These are phyloP conservation scores for Orthosia cruda DNA, from an alignment of 2,888 invertebrate species.

Conservation along the genomic window DNA sequence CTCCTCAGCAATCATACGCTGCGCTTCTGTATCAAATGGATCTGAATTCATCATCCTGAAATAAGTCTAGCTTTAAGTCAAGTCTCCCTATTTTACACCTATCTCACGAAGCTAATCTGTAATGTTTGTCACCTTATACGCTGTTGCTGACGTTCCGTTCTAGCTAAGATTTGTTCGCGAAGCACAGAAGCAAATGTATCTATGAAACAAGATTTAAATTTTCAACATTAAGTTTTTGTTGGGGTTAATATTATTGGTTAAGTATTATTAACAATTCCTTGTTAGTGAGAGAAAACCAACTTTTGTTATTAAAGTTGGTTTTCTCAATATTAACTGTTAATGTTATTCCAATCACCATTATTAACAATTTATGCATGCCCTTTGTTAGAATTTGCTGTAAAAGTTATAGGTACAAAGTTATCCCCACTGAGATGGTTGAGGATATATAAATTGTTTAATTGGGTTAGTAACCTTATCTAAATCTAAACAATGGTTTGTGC, in stretches of 20 bases:
- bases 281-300: constrained; percentile 10
- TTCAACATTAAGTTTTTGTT: constrained; percentile 52
- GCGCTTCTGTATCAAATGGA: constrained; percentile 99
- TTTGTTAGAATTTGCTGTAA: not conserved
- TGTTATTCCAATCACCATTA: constrained; percentile 14
- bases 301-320: constrained; percentile 16
- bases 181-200: constrained; percentile 96
- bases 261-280: constrained; percentile 1
- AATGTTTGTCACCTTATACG: constrained; percentile 90
- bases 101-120: constrained; percentile 44
- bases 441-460: constrained; percentile 10
- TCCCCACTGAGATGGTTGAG: not conserved
- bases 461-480: not conserved
- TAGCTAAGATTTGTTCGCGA: constrained; percentile 95
- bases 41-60: constrained; percentile 97
- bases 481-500: not conserved
- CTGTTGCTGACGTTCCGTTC: constrained; percentile 96
- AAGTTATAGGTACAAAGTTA: not conserved
- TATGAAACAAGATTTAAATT: constrained; percentile 80
- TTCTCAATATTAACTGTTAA: constrained; percentile 28
- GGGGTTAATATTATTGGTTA: constrained; percentile 25
- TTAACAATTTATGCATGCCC: constrained; percentile 2
- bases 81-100: constrained; percentile 38
- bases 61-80: constrained; percentile 51
- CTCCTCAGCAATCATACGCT: constrained; percentile 98